Evolutionary conservation across 2,113 vertebrate species (phyloP).

Genomic region (Paramormyrops kingsleyae): DNA sequence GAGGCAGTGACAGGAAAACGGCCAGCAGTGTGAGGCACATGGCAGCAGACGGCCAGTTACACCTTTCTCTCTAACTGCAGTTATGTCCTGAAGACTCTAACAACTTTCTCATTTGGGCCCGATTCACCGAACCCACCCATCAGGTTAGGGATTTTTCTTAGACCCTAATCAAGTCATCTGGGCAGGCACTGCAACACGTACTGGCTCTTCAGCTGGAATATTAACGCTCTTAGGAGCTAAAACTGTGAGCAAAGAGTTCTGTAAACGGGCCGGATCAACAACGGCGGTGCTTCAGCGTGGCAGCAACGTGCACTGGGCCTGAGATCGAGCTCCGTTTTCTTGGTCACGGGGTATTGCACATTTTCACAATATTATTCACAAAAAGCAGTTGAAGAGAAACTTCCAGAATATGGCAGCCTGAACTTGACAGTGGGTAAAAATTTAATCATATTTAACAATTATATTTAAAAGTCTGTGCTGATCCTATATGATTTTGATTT

Average conservation of each 20-base stretch:
- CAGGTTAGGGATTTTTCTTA: neutral
- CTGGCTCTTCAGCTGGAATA: neutral
- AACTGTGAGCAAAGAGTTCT: neutral
- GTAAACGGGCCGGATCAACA: neutral
- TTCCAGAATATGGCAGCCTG: neutral
- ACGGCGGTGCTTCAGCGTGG: neutral
- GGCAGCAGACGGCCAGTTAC: neutral
- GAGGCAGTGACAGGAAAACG: neutral
- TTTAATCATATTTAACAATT: neutral
- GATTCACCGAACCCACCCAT: neutral
- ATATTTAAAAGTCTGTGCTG: neutral
- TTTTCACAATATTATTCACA: neutral
- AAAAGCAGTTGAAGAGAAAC: neutral
- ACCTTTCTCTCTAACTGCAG: neutral
- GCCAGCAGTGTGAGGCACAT: neutral
- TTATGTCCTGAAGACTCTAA: neutral
- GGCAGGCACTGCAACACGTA: neutral
- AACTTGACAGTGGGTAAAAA: neutral
- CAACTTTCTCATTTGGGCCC: neutral
- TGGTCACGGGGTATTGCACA: neutral
- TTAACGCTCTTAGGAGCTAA: neutral
- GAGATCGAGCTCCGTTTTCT: neutral
- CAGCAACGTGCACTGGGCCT: neutral
- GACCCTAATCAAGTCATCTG: neutral
- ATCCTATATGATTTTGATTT: neutral